These are phyloP conservation scores for Girardinus metallicus DNA, from an alignment of 2,797 vertebrate genomes.

Conservation along the genomic window DNA sequence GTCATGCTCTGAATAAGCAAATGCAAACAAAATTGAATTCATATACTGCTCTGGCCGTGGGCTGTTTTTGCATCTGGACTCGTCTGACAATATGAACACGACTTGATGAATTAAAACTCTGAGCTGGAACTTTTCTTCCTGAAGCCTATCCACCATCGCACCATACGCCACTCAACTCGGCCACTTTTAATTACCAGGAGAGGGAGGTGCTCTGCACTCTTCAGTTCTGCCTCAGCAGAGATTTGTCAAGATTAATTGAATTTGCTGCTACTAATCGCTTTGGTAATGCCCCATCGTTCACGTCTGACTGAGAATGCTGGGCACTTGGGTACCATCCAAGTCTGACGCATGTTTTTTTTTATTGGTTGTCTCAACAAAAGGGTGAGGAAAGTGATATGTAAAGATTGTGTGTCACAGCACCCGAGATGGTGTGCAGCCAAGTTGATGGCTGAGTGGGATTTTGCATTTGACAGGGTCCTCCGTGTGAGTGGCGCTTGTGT, in stretches of 20 bases:
- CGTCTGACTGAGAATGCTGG: conserved; percentile 65
- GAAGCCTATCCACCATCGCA: conserved; percentile 67
- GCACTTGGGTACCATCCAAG: conserved; percentile 59
- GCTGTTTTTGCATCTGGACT: conserved; percentile 51
- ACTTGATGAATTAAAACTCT: conserved; percentile 72
- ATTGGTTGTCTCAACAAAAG: conserved; percentile 51
- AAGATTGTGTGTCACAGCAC: conserved; percentile 49
- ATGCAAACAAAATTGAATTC: not conserved
- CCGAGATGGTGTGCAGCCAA: conserved; percentile 40
- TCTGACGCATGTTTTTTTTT: conserved; percentile 47
- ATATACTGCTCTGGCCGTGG: conserved; percentile 18
- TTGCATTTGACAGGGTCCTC: conserved; percentile 59
- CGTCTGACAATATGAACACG: conserved; percentile 67
- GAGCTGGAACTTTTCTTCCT: conserved; percentile 65
- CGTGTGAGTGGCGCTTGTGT: conserved; percentile 49
- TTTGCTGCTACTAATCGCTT: conserved; percentile 81
- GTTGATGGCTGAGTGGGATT: conserved; percentile 51
- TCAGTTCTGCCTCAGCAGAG: conserved; percentile 82
- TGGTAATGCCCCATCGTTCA: conserved; percentile 79
- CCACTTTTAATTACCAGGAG: conserved; percentile 84
- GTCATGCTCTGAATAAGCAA: conserved; percentile 32
- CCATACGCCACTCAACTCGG: conserved; percentile 72
- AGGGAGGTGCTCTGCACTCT: conserved; percentile 64
- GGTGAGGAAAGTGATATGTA: conserved; percentile 54
- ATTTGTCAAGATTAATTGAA: conserved; percentile 87